phyloP scores from a whole-genome alignment of 2,797 vertebrate species.

The Rousettus madagascariensis region DNA sequence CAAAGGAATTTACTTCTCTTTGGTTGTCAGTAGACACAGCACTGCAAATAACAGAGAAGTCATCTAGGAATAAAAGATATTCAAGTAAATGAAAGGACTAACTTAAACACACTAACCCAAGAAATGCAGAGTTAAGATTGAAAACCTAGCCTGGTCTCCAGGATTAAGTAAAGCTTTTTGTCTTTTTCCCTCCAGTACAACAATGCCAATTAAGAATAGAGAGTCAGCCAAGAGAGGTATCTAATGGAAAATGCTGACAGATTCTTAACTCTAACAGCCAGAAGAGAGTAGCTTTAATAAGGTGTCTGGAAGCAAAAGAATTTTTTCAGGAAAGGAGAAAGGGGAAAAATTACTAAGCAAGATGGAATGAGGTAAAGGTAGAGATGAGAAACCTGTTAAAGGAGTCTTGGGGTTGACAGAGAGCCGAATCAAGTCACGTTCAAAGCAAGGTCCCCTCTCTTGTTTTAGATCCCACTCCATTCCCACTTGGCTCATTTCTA shows the following conservation, averaged over 20 bases:
- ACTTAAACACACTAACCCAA: conserved; percentile 49
- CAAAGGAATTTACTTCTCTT: conserved; percentile 1
- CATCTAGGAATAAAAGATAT: conserved; percentile 47
- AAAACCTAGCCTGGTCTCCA: conserved; percentile 33
- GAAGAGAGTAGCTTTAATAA: conserved; percentile 65
- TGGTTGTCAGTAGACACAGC: not conserved
- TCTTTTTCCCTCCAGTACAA: conserved; percentile 48
- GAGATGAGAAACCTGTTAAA: not conserved
- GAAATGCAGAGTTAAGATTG: conserved; percentile 41
- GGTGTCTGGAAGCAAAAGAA: conserved; percentile 66
- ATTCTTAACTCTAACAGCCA: conserved; percentile 63
- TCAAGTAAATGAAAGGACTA: conserved; percentile 54
- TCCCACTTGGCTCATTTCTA: too few relatives aligned
- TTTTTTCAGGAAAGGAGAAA: conserved; percentile 57
- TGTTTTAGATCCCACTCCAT: not conserved
- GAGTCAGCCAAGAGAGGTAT: conserved; percentile 57
- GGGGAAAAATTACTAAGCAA: conserved; percentile 40
- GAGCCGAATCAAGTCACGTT: not conserved
- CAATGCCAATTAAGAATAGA: conserved; percentile 71
- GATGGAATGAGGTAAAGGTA: not conserved
- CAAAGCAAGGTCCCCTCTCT: not conserved
- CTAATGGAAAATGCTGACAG: conserved; percentile 72
- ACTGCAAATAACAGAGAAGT: conserved; percentile 8
- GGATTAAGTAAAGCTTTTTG: conserved; percentile 69
- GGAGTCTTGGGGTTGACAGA: not conserved